Conservation (phyloP, 2,888 invertebrate species). For the Agrochola macilenta region DNA sequence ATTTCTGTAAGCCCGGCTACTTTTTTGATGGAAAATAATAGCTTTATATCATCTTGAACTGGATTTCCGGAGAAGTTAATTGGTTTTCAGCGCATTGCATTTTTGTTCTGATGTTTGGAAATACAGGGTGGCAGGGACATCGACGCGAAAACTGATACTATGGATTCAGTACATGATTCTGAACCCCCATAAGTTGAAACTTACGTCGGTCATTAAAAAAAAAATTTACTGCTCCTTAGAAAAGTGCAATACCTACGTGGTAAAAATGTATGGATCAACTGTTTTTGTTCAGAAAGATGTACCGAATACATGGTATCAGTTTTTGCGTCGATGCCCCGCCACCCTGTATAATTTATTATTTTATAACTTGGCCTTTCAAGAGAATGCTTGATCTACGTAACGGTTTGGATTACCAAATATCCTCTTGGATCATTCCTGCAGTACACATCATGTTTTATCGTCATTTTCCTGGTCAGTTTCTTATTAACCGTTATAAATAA, state of each 20-base stretch:
- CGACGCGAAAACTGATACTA: too few relatives aligned
- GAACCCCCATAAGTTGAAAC: too few relatives aligned
- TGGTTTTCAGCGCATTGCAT: background rate
- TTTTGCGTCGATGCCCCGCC: too few relatives aligned
- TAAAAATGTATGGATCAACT: too few relatives aligned
- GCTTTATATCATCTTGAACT: conserved; percentile 10
- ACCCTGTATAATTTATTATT: too few relatives aligned
- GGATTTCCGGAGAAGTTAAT: background rate
- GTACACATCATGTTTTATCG: background rate
- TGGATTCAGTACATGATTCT: too few relatives aligned
- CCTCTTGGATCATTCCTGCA: background rate
- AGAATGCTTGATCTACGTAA: background rate
- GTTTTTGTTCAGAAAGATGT: too few relatives aligned
- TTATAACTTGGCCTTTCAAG: background rate
- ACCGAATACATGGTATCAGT: too few relatives aligned
- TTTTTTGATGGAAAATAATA: conserved; percentile 15
- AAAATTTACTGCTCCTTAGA: too few relatives aligned
- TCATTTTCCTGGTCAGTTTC: background rate
- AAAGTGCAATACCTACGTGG: too few relatives aligned
- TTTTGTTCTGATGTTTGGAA: background rate
- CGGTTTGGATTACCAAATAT: background rate
- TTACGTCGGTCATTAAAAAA: too few relatives aligned
- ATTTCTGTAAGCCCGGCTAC: conserved; percentile 43
- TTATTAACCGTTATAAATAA: conserved; percentile 15
- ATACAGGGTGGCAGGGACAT: too few relatives aligned